Evolutionary conservation across 2,113 vertebrate genomes (phyloP).

Genomic region (Choloepus hoffmanni): DNA sequence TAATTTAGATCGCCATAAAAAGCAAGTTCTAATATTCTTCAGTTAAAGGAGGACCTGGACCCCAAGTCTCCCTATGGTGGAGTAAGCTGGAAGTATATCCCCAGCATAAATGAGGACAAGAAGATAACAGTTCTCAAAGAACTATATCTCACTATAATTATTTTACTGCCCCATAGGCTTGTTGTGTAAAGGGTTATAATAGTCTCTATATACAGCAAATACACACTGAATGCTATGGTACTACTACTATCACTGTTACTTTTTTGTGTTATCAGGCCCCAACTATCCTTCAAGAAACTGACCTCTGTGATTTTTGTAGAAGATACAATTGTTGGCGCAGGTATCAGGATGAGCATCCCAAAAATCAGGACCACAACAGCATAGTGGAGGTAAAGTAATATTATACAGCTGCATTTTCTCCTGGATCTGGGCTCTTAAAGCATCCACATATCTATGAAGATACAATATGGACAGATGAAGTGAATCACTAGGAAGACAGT

Average conservation of each 20-base stretch:
- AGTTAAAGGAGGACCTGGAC: slow-evolving; percentile 28
- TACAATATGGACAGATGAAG: not conserved
- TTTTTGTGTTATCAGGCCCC: not conserved
- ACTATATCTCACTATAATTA: slow-evolving; percentile 37
- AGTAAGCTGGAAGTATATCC: slow-evolving; percentile 24
- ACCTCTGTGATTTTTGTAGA: slow-evolving; percentile 96
- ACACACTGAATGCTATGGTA: slow-evolving; percentile 41
- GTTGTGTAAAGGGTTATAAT: slow-evolving; percentile 26
- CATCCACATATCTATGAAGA: slow-evolving; percentile 90
- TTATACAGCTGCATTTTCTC: slow-evolving; percentile 88
- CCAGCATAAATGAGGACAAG: not conserved
- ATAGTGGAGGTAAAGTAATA: slow-evolving; percentile 91
- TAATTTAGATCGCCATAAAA: slow-evolving; percentile 11
- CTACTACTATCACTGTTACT: not conserved
- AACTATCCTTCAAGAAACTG: slow-evolving; percentile 62
- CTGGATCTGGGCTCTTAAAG: slow-evolving; percentile 90
- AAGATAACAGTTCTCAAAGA: slow-evolving; percentile 31
- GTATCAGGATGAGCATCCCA: slow-evolving; percentile 96
- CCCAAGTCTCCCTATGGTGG: not conserved
- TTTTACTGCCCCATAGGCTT: not conserved
- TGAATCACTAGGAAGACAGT: slow-evolving; percentile 31
- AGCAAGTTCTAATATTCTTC: not conserved
- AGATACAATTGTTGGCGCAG: slow-evolving; percentile 96
- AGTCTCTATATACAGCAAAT: slow-evolving; percentile 9
- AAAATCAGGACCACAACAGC: slow-evolving; percentile 93